phyloP scores from a whole-genome alignment of 2,797 vertebrate genomes.

The Glossophaga mutica region DNA sequence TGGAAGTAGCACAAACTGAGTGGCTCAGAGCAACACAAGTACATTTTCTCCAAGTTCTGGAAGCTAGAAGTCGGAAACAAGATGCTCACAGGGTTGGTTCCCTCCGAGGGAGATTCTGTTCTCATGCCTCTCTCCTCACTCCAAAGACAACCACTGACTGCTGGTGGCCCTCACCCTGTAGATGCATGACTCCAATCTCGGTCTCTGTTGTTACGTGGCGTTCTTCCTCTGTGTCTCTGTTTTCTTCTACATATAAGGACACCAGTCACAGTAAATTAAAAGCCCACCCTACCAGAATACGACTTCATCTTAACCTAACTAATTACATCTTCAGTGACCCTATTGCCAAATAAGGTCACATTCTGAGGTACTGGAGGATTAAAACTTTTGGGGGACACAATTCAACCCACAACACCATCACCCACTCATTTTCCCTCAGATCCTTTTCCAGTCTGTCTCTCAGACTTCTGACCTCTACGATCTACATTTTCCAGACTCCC shows the following conservation, averaged over 20 bases:
- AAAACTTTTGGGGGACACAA: neutral
- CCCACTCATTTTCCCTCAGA: neutral
- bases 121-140: neutral
- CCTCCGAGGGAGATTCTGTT: neutral
- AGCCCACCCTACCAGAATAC: neutral
- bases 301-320: neutral
- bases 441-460: neutral
- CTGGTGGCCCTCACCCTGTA: accelerated
- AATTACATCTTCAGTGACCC: neutral
- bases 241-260: neutral
- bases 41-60: neutral
- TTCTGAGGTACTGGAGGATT: neutral
- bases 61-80: neutral
- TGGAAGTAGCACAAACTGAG: neutral
- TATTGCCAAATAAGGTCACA: neutral
- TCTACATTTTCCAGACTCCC: neutral
- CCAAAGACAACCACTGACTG: neutral
- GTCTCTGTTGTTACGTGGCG: neutral
- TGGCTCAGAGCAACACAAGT: neutral
- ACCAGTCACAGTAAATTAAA: neutral
- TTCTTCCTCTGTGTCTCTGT: neutral
- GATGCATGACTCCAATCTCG: neutral
- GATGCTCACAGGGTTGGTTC: neutral
- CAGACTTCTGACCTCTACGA: neutral
- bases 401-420: neutral